phyloP scores from a whole-genome alignment of 2,797 vertebrate genomes.

The Phataginus tricuspis region DNA sequence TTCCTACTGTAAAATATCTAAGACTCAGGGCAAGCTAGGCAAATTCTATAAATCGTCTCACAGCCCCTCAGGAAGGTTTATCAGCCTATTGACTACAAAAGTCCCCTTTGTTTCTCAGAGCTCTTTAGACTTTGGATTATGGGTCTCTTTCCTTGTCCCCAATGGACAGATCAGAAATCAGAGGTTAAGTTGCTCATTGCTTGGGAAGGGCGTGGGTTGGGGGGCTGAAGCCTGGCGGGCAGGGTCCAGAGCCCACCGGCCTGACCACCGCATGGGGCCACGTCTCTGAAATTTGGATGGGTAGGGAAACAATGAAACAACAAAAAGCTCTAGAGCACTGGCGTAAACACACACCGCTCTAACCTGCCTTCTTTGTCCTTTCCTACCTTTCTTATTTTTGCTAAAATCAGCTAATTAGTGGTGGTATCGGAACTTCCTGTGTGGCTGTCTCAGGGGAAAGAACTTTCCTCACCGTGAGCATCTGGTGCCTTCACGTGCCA shows the following conservation, averaged over 20 bases:
- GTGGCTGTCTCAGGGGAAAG: not conserved
- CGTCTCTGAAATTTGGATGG: not conserved
- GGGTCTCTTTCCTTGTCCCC: not conserved
- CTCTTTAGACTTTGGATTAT: not conserved
- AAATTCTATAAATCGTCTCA: not conserved
- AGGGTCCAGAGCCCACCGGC: not conserved
- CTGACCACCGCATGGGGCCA: not conserved
- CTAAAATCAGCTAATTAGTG: not conserved
- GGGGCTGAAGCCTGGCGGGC: not conserved
- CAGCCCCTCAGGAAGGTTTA: not conserved
- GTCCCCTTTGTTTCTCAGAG: not conserved
- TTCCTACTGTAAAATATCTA: not conserved
- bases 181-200: not conserved
- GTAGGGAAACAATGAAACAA: not conserved
- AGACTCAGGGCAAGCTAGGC: not conserved
- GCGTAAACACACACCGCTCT: not conserved
- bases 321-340: not conserved
- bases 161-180: not conserved
- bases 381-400: not conserved
- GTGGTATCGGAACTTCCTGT: not conserved
- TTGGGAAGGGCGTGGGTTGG: not conserved
- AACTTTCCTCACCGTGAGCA: not conserved
- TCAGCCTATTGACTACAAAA: not conserved
- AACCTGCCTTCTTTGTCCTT: not conserved
- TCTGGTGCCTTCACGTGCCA: not conserved